Base-by-base conservation (phyloP, 2,888 invertebrate species). In the Pimpla rufipes region DNA sequence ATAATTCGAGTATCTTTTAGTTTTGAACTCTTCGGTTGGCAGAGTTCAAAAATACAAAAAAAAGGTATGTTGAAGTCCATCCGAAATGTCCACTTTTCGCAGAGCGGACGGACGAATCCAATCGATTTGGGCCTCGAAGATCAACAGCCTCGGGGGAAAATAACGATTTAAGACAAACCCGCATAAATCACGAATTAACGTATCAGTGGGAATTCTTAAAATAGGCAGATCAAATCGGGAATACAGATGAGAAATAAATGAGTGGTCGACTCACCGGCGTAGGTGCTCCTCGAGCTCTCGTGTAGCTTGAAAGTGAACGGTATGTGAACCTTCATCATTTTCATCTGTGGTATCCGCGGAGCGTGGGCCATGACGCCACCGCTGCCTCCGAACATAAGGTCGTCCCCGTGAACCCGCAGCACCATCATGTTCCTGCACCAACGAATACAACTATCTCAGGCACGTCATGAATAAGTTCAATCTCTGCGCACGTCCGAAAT, bases 271-370 rank as follows among this genome's bases (percentile, higher is more conserved):
- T 95, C 91, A 97, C 96, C 96, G 89, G 95, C 95, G 88, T 96
- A 96, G 16, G 96, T 96, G 86, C 96, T 95, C 88, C 96, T 96
- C 76, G 95, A 95, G 83, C 95, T 95, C 92, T 97, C 97, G 88
- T 96, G 94, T 79, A 97, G 94, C 91, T 96, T 96, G 94, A 97
- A 97, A 16, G 97, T 97, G 94, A 97, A 97, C 13, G 97, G 97
- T 91, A 97, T 97, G 93, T 97, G 97, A 18, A 97, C 97, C 92
- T 96, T 95, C 95, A 97, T 97, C 97, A 97, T 97, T 90, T 97
- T 96, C 93, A 97, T 96, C 88, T 96, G 95, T 0, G 97, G 97
- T 70, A 96, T 96, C 88, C 96, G 94, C 89, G 95, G 95, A 75
- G 94, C 92, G 66, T 94, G 94, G 35, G 94, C 93, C 83, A 95